phyloP scores from a whole-genome alignment of 2,797 vertebrate species.

The Synaphobranchus kaupii region DNA sequence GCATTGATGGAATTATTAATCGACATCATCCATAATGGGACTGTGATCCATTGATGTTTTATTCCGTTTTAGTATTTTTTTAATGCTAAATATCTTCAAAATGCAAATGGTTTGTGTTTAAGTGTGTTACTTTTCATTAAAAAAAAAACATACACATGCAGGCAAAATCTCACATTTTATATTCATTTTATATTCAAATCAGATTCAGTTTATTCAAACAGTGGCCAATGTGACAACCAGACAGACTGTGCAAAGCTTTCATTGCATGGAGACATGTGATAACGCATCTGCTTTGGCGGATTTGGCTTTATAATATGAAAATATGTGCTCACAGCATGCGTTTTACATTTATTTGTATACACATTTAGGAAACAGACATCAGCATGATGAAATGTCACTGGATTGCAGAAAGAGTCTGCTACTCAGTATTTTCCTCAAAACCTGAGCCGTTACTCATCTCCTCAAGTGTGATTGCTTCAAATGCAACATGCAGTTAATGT shows the following conservation, averaged over 20 bases:
- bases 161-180: background rate
- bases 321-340: background rate
- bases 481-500: background rate
- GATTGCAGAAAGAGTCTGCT: background rate
- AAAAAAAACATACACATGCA: background rate
- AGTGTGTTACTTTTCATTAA: background rate
- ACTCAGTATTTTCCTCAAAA: background rate
- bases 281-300: background rate
- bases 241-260: background rate
- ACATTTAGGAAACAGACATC: background rate
- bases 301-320: background rate
- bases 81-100: background rate
- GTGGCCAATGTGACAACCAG: background rate
- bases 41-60: background rate
- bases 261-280: background rate
- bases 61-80: background rate
- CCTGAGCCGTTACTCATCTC: background rate
- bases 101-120: background rate
- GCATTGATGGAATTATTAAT: background rate
- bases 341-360: background rate
- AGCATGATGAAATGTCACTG: background rate
- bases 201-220: background rate
- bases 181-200: background rate
- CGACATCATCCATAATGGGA: background rate
- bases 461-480: background rate